Evolutionary conservation across 2,113 vertebrate species (phyloP).

Genomic region (Pica pica): DNA sequence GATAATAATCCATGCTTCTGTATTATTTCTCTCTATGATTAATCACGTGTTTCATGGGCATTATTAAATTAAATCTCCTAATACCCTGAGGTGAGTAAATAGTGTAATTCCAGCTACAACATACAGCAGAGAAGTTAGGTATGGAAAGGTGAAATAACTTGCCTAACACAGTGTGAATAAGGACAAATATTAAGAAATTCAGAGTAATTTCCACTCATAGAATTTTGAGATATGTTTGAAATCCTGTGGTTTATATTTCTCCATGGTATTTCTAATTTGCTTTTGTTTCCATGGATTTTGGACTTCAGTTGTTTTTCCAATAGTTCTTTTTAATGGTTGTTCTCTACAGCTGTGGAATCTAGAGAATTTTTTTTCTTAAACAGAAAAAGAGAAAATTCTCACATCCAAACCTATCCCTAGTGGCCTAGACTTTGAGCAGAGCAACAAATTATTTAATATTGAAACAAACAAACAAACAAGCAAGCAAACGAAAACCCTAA

Average conservation of each 20-base stretch:
- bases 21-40: constrained; percentile 2
- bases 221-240: neutral
- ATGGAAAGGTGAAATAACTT: neutral
- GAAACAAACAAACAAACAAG: neutral
- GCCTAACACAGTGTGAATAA: neutral
- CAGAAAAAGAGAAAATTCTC: neutral
- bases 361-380: neutral
- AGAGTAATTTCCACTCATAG: neutral
- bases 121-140: neutral
- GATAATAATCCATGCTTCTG: neutral
- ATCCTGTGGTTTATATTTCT: neutral
- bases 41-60: neutral
- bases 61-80: neutral
- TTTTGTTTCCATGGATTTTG: neutral
- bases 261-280: neutral
- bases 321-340: neutral
- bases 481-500: fast-evolving
- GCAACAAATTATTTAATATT: neutral
- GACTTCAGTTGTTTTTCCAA: neutral
- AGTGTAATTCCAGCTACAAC: neutral
- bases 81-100: neutral
- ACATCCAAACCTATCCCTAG: neutral
- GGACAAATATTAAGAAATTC: neutral
- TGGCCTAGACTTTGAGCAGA: neutral
- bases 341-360: neutral